Evolutionary conservation across 37 sponge, comb jelly and placozoan genomes (phyloP).

Genomic region (Agelas oroides): DNA sequence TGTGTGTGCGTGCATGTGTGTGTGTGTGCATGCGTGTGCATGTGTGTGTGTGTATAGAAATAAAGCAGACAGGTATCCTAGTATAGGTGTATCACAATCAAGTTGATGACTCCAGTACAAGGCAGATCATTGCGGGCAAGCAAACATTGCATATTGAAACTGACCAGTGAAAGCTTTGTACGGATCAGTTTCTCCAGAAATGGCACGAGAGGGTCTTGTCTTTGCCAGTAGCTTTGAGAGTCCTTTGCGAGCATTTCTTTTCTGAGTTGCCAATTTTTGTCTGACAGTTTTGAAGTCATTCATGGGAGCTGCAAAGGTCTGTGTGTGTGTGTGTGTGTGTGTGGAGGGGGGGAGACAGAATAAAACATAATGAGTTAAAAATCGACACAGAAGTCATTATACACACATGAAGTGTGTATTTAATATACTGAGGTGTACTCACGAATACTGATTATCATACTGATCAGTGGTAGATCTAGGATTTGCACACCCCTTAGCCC

Average conservation of each 20-base stretch:
- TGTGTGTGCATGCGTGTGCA: too few relatives aligned
- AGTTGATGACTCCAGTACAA: too few relatives aligned
- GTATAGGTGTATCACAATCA: too few relatives aligned
- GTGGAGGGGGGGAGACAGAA: neutral
- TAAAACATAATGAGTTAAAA: neutral
- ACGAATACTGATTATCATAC: too few relatives aligned
- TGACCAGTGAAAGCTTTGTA: slow-evolving; percentile 40
- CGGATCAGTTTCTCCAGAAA: slow-evolving; percentile 54
- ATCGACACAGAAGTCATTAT: too few relatives aligned
- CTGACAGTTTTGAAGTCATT: slow-evolving; percentile 68
- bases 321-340: too few relatives aligned
- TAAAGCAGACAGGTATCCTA: too few relatives aligned
- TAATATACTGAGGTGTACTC: neutral
- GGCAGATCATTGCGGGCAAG: too few relatives aligned
- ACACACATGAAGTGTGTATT: too few relatives aligned
- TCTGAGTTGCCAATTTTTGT: slow-evolving; percentile 73
- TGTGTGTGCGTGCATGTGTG: too few relatives aligned
- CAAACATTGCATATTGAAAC: too few relatives aligned
- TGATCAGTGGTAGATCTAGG: neutral
- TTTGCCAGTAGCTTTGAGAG: slow-evolving; percentile 72
- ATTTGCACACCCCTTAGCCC: neutral
- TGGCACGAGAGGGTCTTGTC: slow-evolving; percentile 64
- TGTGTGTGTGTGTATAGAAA: too few relatives aligned
- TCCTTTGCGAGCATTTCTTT: slow-evolving; percentile 42
- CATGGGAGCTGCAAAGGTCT: slow-evolving; percentile 60